phyloP scores from a whole-genome alignment of 2,797 vertebrate species.

The Rhinogobio ventralis region DNA sequence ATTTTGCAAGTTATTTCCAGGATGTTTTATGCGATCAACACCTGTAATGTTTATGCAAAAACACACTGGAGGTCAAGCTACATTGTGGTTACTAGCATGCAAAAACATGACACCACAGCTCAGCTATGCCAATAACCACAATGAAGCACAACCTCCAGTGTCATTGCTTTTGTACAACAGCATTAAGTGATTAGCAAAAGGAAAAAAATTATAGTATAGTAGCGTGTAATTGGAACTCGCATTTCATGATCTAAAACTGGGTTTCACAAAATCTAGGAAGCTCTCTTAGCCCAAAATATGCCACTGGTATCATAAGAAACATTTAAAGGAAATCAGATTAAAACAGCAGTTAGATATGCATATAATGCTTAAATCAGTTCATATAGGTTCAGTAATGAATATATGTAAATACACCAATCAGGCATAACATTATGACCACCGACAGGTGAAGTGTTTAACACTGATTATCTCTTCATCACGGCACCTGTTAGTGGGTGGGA shows the following conservation, averaged over 20 bases:
- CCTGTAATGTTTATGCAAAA: constrained; percentile 19
- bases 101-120: neutral
- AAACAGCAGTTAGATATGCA: neutral
- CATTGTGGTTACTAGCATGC: neutral
- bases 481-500: too few species aligned
- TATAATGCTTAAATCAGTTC: neutral
- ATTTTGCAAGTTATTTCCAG: constrained; percentile 8
- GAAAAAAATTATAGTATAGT: neutral
- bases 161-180: neutral
- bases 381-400: neutral
- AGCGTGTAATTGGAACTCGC: neutral
- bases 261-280: neutral
- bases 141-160: neutral
- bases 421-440: too few species aligned
- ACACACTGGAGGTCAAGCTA: neutral
- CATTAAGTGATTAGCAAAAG: neutral
- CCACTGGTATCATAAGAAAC: neutral
- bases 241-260: neutral
- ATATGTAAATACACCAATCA: neutral
- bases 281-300: neutral
- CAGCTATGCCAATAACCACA: neutral
- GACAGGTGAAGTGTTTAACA: too few species aligned
- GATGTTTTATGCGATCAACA: neutral
- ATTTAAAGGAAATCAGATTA: neutral
- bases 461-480: too few species aligned